Percentiles rank a stretch among this genome's conserved stretches.
Evolutionary conservation across 2,888 invertebrate genomes (phyloP).

Genomic region (Podotricha telesiphe): DNA sequence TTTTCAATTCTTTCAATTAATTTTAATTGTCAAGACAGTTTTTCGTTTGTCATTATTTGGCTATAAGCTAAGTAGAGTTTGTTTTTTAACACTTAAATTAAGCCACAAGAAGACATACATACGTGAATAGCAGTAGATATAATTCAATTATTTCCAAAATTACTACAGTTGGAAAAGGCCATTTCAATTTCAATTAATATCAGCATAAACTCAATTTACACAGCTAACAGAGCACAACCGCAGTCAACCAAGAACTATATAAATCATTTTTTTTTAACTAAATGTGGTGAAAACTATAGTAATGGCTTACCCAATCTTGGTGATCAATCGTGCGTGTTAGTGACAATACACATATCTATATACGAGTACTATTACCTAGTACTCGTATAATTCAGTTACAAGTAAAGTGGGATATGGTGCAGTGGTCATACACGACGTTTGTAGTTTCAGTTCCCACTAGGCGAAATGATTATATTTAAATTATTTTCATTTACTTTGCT

Average conservation of each 20-base stretch:
- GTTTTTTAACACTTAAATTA: too few relatives aligned
- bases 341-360: conserved; percentile 4
- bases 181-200: conserved; percentile 10
- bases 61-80: too few relatives aligned
- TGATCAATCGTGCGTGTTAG: conserved; percentile 35
- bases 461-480: too few relatives aligned
- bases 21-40: too few relatives aligned
- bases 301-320: conserved; percentile 25
- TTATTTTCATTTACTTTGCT: too few relatives aligned
- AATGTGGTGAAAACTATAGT: conserved; percentile 28
- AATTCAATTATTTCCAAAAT: conserved; percentile 4
- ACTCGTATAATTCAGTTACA: too few relatives aligned
- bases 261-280: conserved; percentile 16
- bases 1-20: too few relatives aligned
- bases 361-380: too few relatives aligned
- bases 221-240: conserved; percentile 13
- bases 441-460: too few relatives aligned
- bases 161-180: conserved; percentile 8
- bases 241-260: conserved; percentile 19
- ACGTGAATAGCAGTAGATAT: not conserved
- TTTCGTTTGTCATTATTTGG: too few relatives aligned
- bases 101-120: not conserved
- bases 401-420: too few relatives aligned
- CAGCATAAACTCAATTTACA: conserved; percentile 15
- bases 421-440: too few relatives aligned